These are phyloP conservation scores for Calameuta idolon DNA, from an alignment of 2,888 invertebrate species.

Conservation along the genomic window DNA sequence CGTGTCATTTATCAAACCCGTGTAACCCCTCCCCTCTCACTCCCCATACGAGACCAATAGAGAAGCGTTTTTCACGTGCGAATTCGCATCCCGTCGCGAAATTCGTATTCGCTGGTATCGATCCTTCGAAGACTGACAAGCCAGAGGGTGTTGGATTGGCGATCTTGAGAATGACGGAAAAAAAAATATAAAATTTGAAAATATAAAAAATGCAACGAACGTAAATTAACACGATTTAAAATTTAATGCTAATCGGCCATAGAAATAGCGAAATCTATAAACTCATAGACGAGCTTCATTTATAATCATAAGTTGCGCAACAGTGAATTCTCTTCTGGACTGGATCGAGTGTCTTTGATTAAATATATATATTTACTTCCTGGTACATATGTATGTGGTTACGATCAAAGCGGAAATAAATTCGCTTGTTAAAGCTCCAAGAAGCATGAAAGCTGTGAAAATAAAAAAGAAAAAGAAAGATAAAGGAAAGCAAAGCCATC, in stretches of 20 bases:
- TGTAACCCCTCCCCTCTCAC: conserved; percentile 8
- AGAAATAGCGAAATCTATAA: background rate
- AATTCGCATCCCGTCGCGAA: conserved; percentile 51
- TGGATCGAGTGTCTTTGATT: background rate
- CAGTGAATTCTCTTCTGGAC: background rate
- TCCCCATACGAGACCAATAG: background rate
- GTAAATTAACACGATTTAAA: background rate
- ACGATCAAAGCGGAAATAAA: conserved; percentile 1
- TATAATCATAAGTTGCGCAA: background rate
- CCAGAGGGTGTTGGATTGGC: background rate
- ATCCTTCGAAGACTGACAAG: conserved; percentile 30
- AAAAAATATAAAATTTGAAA: background rate
- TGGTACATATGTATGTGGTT: background rate
- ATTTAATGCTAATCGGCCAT: background rate
- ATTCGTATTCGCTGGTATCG: conserved; percentile 42
- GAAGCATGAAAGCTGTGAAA: background rate
- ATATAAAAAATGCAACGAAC: no score
- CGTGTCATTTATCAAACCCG: conserved; percentile 61
- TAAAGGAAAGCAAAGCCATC: background rate
- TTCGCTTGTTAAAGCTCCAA: background rate
- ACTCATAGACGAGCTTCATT: background rate
- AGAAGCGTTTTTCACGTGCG: conserved; percentile 36
- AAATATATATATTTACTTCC: background rate
- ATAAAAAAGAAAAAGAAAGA: background rate
- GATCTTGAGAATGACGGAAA: background rate